Evolutionary conservation across 2,888 invertebrate species (phyloP), one percentile per base, ranked within the genome.

Genomic region (Tolmerus cingulatus): DNA sequence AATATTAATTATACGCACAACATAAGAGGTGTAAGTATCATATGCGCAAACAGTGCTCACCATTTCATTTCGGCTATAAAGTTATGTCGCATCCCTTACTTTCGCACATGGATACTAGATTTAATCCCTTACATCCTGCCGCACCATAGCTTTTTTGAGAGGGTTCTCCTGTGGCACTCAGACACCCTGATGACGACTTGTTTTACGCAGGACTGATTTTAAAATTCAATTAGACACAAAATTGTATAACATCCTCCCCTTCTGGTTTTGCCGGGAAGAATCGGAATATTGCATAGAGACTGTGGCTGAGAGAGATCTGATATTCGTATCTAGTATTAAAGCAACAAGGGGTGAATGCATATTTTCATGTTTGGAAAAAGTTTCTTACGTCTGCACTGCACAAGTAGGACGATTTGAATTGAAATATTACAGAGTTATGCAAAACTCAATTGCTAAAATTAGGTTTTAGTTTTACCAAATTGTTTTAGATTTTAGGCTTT

Each of bases 1-100:
- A 90, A 90, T 82, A 90, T 90, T 81, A 90, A 90, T 88, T 90
- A 90, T 86, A 90, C 90, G 79, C 91, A 90, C 89, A 90, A 90
- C 88, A 88, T 89, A 77, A 90, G 90, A 84, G 91, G 90, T 90
- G 91, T 91, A 89, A 90, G 90, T 88, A 40, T 14, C 43, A 51
- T 51, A 51, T 34, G 27, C 23, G 57, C 19, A 19, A 23, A 66
- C 9, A 66, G 5, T 66, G 23, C 66, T 77, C 7, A 9, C 0
- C 9, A 37, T 76, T 34, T 77, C 1, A 23, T 37, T 30, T 19
- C 30, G 12, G 23, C n/a, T 23, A n/a, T 66, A 66, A 16, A 79
- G 51, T 34, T n/a, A 51, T 8, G 12, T 16, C 7, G 27, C 46
- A 14, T 66, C 66, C 79, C 23, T 79, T 46, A 43, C 16, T 78